phyloP scores from a whole-genome alignment of 1,140 invertebrate species.

The Danaus plexippus region DNA sequence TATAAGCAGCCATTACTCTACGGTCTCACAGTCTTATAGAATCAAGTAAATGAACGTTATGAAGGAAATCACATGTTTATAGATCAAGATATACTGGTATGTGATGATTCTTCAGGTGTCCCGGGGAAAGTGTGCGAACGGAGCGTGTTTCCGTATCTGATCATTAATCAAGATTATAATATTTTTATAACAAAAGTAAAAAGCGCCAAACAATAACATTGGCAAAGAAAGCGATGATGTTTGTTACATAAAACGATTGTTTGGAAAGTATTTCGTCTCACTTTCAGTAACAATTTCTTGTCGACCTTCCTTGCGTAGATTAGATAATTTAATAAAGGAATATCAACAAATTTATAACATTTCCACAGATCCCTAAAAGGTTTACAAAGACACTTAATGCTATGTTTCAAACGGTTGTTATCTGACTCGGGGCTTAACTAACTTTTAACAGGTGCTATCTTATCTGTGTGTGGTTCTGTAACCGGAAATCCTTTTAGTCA shows the following conservation, averaged over 20 bases:
- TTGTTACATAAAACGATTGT: too few relatives aligned
- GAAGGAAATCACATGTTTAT: conserved; percentile 16
- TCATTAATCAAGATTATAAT: conserved; percentile 38
- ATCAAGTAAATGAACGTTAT: conserved; percentile 16
- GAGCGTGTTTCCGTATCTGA: conserved; percentile 46
- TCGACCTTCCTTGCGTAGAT: too few relatives aligned
- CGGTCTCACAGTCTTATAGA: conserved; percentile 21
- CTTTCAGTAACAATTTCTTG: too few relatives aligned
- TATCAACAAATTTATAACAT: too few relatives aligned
- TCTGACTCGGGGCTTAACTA: neutral
- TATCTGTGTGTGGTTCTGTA: conserved; percentile 9
- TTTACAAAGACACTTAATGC: too few relatives aligned
- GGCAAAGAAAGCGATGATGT: too few relatives aligned
- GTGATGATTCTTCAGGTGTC: conserved; percentile 45
- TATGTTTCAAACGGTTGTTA: too few relatives aligned
- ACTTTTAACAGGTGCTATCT: conserved; percentile 9
- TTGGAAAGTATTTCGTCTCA: too few relatives aligned
- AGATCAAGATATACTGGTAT: conserved; percentile 14
- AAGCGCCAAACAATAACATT: neutral
- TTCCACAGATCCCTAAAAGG: too few relatives aligned
- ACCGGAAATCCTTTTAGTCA: conserved; percentile 13
- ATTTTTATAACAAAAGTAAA: conserved; percentile 1
- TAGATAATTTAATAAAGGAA: too few relatives aligned
- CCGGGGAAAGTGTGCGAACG: conserved; percentile 59
- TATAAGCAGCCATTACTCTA: conserved; percentile 33